Percentiles rank a stretch among this genome's conserved stretches.
phyloP scores from a whole-genome alignment of 1,140 invertebrate species.

The Apis laboriosa region DNA sequence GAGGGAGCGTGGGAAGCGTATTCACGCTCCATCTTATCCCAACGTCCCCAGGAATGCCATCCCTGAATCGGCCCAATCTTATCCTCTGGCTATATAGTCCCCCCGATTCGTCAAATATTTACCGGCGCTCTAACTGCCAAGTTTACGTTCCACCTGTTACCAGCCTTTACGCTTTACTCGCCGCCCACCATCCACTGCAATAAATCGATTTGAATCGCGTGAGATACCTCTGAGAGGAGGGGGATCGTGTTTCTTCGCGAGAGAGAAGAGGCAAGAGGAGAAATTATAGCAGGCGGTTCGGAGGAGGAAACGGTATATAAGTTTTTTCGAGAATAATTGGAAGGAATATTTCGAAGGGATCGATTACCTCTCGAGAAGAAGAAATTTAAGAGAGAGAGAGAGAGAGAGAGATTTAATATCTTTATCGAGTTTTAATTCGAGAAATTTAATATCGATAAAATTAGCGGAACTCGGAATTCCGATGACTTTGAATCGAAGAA shows the following conservation, averaged over 20 bases:
- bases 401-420: background rate
- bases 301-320: background rate
- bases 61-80: slow-evolving; percentile 23
- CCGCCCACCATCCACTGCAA: background rate
- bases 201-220: slow-evolving; percentile 15
- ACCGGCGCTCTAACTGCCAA: slow-evolving; percentile 52
- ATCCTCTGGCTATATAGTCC: background rate
- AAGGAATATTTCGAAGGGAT: background rate
- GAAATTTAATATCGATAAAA: background rate
- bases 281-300: background rate
- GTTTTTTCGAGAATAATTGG: background rate
- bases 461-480: no score
- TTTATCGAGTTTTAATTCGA: no score
- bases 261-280: background rate
- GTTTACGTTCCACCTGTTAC: slow-evolving; percentile 67
- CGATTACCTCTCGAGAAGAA: background rate
- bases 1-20: background rate
- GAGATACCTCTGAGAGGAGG: no score
- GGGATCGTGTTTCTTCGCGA: background rate
- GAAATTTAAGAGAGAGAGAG: no score
- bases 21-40: no score
- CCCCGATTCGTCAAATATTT: slow-evolving; percentile 59
- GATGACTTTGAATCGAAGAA: no score
- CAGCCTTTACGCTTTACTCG: background rate
- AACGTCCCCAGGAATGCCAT: background rate